These are phyloP conservation scores for Calephelis nemesis DNA, from an alignment of 1,140 invertebrate species.

Conservation along the genomic window DNA sequence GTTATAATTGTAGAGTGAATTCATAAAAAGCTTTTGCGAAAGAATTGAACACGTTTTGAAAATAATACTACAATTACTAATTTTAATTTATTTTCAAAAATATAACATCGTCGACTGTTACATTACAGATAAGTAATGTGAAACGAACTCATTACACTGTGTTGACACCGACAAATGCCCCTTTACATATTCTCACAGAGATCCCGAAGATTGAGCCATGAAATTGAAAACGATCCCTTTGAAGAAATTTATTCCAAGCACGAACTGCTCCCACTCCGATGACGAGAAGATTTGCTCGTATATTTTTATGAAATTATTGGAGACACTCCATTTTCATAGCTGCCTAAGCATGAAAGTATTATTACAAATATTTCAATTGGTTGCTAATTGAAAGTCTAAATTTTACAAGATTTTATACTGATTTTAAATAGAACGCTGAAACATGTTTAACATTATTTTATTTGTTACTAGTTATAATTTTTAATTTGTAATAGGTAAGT, in stretches of 20 bases:
- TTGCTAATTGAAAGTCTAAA: not conserved
- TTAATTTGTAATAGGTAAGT: too few species aligned
- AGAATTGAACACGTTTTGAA: too few species aligned
- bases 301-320: conserved; percentile 78
- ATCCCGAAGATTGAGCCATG: conserved; percentile 78
- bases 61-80: too few species aligned
- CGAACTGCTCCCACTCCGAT: conserved; percentile 70
- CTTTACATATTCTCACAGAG: conserved; percentile 76
- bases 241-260: conserved; percentile 77
- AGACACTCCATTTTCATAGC: conserved; percentile 35
- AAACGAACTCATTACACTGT: conserved; percentile 70
- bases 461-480: too few species aligned
- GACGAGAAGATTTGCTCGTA: conserved; percentile 73
- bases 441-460: too few species aligned
- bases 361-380: conserved; percentile 23
- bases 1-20: too few species aligned
- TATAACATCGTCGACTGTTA: conserved; percentile 14
- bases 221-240: conserved; percentile 78
- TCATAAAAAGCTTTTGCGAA: too few species aligned
- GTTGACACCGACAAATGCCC: conserved; percentile 77
- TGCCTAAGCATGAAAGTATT: conserved; percentile 22
- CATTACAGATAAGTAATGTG: conserved; percentile 51
- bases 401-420: not conserved
- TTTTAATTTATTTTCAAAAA: too few species aligned
- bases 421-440: not conserved